Base-by-base conservation (phyloP, 2,888 invertebrate species). In the Tachystola acroxantha region DNA sequence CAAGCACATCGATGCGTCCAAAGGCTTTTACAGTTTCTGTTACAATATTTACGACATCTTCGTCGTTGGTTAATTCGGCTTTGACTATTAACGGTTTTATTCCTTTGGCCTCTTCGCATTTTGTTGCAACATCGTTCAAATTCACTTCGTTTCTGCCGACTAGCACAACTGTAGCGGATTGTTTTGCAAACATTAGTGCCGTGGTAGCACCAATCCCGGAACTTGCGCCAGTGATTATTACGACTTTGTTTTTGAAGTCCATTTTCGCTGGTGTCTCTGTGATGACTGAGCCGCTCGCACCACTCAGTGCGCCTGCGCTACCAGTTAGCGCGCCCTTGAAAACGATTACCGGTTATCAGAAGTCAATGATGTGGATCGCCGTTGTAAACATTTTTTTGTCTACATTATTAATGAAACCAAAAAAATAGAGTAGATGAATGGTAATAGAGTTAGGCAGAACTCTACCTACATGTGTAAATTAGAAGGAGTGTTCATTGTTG, bases 191-290 rank as follows among this genome's bases (percentile, higher is more conserved):
- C 51, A 91, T 84, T 9, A 90, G 50, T 4, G 93, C 93, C 1
- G 92, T 88, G 36, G 89, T 90, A 32, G 91, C 89, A 6, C 94
- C 94, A 38, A 94, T 94, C 3, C 94, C 94, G 28, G 92, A 91
- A 66, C 92, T 92, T 7, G 93, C 92, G 29, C 93, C 93, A 2
- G 91, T 91, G 39, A 91, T 85, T 32, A 91, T 66, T 16, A 90
- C 80, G 32, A 91, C 89, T 85, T 91, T 91, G 44, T 88, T 84
- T 30, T 61, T 61, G 68, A 91, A 90, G 75, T 87, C 88, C 90
- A 90, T 90, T 54, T 50, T 61, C 42, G 41, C 19, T 37, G 42
- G 41, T 42, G 46, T 38, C 46, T 22, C 39, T 36, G 45, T 38
- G 16, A 25, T 12, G 35, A 75, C 57, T 55, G 41, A 45, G 7